Conservation (phyloP, 2,888 invertebrate genomes). For the Agonopterix arenella region DNA sequence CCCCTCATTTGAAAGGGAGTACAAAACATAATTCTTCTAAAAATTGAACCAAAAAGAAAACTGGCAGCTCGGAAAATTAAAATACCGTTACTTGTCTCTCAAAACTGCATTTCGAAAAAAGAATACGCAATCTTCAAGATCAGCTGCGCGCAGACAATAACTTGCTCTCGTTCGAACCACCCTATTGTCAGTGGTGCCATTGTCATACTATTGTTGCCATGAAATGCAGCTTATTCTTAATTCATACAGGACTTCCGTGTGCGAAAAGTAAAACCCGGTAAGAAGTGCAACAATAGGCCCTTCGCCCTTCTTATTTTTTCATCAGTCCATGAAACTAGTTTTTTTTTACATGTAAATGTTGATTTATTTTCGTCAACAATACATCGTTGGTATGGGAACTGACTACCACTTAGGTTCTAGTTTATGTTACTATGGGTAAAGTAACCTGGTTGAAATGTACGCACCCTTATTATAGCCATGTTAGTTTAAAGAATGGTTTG, state of each 20-base stretch:
- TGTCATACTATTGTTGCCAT: conserved; percentile 55
- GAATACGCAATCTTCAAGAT: conserved; percentile 43
- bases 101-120: conserved; percentile 37
- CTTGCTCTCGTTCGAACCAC: conserved; percentile 51
- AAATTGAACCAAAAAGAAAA: conserved; percentile 20
- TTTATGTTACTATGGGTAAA: conserved; percentile 34
- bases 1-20: background rate
- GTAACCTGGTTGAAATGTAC: conserved; percentile 18
- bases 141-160: conserved; percentile 56
- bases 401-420: conserved; percentile 27
- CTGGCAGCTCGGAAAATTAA: conserved; percentile 35
- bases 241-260: conserved; percentile 65
- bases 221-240: conserved; percentile 48
- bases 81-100: conserved; percentile 39
- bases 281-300: conserved; percentile 29
- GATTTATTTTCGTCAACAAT: conserved; percentile 74
- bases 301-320: conserved; percentile 48
- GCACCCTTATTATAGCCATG: conserved; percentile 17
- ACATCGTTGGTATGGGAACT: conserved; percentile 59
- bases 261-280: conserved; percentile 47
- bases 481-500: conserved; percentile 27
- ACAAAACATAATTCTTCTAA: conserved; percentile 21
- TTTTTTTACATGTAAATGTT: conserved; percentile 65
- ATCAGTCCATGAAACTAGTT: conserved; percentile 54
- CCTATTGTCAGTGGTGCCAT: conserved; percentile 50